Percentiles rank a stretch among this genome's conserved stretches.
These are phyloP conservation scores for Ooceraea biroi DNA, from an alignment of 1,140 invertebrate genomes.

Conservation along the genomic window DNA sequence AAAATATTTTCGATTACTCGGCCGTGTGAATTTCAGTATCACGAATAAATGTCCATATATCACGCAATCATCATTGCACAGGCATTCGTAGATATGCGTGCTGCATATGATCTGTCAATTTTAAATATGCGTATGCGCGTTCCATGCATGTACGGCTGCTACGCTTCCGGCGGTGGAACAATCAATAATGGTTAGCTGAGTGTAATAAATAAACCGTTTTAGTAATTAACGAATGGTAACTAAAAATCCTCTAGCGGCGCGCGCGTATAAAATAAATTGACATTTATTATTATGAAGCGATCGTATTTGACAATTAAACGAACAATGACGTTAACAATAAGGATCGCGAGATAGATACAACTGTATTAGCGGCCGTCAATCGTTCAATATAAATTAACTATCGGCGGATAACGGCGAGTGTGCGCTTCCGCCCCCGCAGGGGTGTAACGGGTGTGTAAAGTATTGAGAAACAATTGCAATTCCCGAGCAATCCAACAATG, in stretches of 20 bases:
- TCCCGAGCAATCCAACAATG: constrained; percentile 38
- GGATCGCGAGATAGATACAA: constrained; percentile 40
- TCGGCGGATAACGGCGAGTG: constrained; percentile 2
- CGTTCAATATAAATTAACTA: constrained; percentile 47
- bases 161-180: constrained; percentile 50
- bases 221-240: constrained; percentile 39
- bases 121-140: constrained; percentile 44
- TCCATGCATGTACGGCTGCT: constrained; percentile 13
- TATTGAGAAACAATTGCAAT: constrained; percentile 54
- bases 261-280: constrained; percentile 42
- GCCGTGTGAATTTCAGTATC: constrained; percentile 10
- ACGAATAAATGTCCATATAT: constrained; percentile 48
- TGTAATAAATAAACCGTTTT: constrained; percentile 61
- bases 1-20: constrained; percentile 25
- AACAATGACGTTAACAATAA: constrained; percentile 49
- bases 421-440: not conserved
- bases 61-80: constrained; percentile 32
- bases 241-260: constrained; percentile 40
- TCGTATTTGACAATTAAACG: constrained; percentile 58
- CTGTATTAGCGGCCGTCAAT: constrained; percentile 37
- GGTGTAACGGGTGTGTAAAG: not conserved
- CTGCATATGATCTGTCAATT: constrained; percentile 37
- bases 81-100: not conserved
- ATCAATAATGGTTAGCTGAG: constrained; percentile 56
- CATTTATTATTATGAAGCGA: constrained; percentile 59